Evolutionary conservation across 2,888 invertebrate genomes (phyloP), one percentile per base, ranked within the genome.

Genomic region (Epistrophella euchroma): DNA sequence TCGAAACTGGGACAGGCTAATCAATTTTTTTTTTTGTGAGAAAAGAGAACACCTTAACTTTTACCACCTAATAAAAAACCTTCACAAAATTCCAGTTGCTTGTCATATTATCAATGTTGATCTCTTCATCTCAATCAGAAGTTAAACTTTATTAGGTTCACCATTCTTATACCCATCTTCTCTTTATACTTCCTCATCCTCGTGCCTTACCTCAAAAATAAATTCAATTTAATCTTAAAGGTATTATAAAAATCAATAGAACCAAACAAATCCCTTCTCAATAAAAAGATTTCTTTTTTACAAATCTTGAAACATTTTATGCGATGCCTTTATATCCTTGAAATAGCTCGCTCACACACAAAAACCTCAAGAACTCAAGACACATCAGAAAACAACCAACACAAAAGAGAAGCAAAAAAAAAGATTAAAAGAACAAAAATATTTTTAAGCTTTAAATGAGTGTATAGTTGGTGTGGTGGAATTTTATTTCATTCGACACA

Each of bases 251-350:
- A 85, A 81, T 85, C 85, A 85, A 85, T 81, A 80, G 76, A 81
- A 85, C 81, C 73, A 81, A 85, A 81, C 76, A 85, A 85, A 85
- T 81, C 85, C 81, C 81, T 64, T 81, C 58, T 66, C 85, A 81
- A 60, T 77, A 85, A 85, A 60, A 77, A 56, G 73, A 50, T 73
- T 73, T 50, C 35, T 76, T 73, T 58, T 62, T 47, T 45, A 81
- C 85, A 81, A 85, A 85, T 81, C 85, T 81, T 40, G 25, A 47
- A 81, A 81, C 76, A 76, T 80, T 84, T 79, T 80, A 84, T 72
- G 75, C 40, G 64, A 64, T 66, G 50, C 66, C 37, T 66, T 40
- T 52, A 66, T 52, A 71, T 37, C 84, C 72, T 40, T 72, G 45
- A 47, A 66, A 19, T 0, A 32, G 32, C n/a, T n/a, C n/a, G n/a